phyloP scores from a whole-genome alignment of 2,888 invertebrate species.

The Protophormia terraenovae region DNA sequence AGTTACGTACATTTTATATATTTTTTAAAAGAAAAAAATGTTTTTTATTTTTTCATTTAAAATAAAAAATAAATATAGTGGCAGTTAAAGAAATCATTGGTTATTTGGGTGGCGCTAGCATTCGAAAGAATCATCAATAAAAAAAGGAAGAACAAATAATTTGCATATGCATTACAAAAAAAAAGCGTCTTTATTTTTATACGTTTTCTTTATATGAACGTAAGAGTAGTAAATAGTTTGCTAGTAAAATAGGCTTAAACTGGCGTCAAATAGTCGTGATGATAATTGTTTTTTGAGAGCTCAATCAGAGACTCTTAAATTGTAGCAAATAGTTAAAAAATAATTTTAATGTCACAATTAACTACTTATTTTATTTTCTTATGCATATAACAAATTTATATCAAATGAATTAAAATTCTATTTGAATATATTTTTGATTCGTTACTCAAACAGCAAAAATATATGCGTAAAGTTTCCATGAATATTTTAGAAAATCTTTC shows the following conservation, averaged over 20 bases:
- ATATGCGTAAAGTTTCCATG: too few species aligned
- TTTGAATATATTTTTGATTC: too few species aligned
- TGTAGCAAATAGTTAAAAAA: too few species aligned
- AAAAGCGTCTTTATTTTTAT: conserved; percentile 34
- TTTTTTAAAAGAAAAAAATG: conserved; percentile 7
- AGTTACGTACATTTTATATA: conserved; percentile 8
- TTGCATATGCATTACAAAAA: conserved; percentile 48
- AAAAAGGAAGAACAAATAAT: conserved; percentile 32
- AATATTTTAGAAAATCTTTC: too few species aligned
- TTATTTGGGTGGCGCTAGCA: conserved; percentile 63
- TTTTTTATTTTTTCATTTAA: not conserved
- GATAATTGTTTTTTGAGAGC: conserved; percentile 71
- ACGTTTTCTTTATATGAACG: not conserved
- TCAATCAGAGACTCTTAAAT: conserved; percentile 48
- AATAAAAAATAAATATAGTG: conserved; percentile 40
- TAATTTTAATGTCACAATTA: too few species aligned
- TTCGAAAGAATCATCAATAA: not conserved
- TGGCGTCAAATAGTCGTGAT: conserved; percentile 73
- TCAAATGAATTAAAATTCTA: too few species aligned
- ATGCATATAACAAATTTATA: too few species aligned
- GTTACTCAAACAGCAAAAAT: too few species aligned
- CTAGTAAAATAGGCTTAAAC: conserved; percentile 43
- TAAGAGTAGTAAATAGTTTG: not conserved
- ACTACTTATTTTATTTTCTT: too few species aligned
- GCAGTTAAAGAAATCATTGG: conserved; percentile 65